Conservation (phyloP, 2,888 invertebrate genomes). For the Drosophila parthenogenetica region DNA sequence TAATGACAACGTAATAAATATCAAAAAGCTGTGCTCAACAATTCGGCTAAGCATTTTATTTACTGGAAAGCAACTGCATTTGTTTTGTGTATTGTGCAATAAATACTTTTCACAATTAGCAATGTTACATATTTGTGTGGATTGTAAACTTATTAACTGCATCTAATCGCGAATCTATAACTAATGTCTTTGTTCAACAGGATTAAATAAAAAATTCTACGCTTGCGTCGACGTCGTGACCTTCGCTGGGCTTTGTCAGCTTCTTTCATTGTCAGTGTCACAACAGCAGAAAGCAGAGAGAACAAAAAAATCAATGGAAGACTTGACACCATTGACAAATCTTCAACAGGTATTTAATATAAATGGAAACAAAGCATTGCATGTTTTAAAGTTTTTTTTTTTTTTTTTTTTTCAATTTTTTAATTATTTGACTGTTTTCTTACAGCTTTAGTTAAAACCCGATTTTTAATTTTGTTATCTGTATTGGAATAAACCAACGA, state of each 20-base stretch:
- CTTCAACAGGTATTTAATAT: conserved; percentile 73
- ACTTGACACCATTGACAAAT: conserved; percentile 74
- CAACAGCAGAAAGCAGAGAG: conserved; percentile 11
- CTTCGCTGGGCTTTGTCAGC: conserved; percentile 53
- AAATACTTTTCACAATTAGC: conserved; percentile 6
- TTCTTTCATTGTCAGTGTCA: conserved; percentile 66
- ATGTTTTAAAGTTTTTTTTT: conserved; percentile 26
- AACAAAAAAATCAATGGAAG: conserved; percentile 77
- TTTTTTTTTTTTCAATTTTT: conserved; percentile 21
- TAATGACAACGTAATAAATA: background rate
- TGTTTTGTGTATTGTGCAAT: conserved; percentile 48
- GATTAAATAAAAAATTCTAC: conserved; percentile 19
- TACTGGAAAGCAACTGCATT: background rate
- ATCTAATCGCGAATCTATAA: background rate
- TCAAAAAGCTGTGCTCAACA: background rate
- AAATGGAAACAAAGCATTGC: conserved; percentile 8
- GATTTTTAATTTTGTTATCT: conserved; percentile 47
- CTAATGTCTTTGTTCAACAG: conserved; percentile 34
- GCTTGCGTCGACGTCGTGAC: conserved; percentile 58
- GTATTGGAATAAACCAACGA: conserved; percentile 17
- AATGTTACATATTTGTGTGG: conserved; percentile 1
- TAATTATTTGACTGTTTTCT: conserved; percentile 14
- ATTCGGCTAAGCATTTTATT: background rate
- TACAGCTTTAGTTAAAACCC: conserved; percentile 57
- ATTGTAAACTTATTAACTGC: conserved; percentile 7